Evolutionary conservation across 1,140 invertebrate genomes (phyloP), one percentile per base, ranked within the genome.

Genomic region (Himalopsyche phryganea): DNA sequence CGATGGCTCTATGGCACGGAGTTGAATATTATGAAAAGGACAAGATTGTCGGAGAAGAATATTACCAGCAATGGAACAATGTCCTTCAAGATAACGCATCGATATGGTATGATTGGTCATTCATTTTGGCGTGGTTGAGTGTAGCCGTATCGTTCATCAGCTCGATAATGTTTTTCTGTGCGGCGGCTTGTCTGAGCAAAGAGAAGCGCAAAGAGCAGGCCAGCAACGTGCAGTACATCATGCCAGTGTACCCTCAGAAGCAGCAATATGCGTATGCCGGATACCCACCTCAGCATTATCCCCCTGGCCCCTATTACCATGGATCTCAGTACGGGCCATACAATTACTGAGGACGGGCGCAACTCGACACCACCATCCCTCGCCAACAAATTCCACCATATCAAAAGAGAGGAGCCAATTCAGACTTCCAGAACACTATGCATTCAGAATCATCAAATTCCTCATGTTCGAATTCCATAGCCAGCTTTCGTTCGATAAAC

Each of bases 1-100:
- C 86, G 28, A 96, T 96, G 92, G 94, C 92, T 46, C 79, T 96
- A 20, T 96, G 92, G 92, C 93, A 96, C 71, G 93, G 91, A 23
- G 92, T 95, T 15, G 93, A 96, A 73, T 96, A 94, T 74, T 96
- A 93, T 68, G 93, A 96, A 73, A 92, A 92, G 71, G 91, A 95
- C 73, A 94, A 92, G 74, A 85, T 94, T 20, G 90, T 93, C 47
- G 92, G 90, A 33, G 89, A 93, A 68, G 89, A 92, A 67, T 92
- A 86, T 69, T 94, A 91, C 69, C 91, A 94, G 73, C 88, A 91
- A 69, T 96, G 94, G 92, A 91, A 85, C 72, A 87, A 86, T 74
- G 92, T 87, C 56, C 80, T 90, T 71, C 85, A 81, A 77, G 83
- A 86, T 68, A 83, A 87, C 76, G 76, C 84, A 28, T 79, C 80